A percentile compares a stretch with the other conserved stretches of the same genome.
phyloP scores from a whole-genome alignment of 2,797 vertebrate species.

The Rallus crepitans region DNA sequence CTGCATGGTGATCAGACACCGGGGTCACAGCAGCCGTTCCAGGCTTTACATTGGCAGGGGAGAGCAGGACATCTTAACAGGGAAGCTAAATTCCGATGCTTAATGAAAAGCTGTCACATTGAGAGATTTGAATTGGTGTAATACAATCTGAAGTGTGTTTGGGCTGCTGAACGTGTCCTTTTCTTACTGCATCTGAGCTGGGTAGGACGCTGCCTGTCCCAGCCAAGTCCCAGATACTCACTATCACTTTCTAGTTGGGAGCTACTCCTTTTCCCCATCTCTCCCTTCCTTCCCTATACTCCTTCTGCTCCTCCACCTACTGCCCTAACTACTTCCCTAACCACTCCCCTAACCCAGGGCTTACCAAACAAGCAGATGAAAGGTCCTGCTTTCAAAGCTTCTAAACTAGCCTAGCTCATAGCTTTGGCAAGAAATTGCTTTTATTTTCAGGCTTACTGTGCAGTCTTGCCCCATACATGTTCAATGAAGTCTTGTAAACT shows the following conservation, averaged over 20 bases:
- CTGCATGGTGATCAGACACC: not conserved
- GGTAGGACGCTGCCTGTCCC: not conserved
- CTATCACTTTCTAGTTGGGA: not conserved
- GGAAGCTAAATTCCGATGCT: not conserved
- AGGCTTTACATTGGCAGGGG: not conserved
- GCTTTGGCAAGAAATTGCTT: not conserved
- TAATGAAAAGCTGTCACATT: not conserved
- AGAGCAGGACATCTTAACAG: not conserved
- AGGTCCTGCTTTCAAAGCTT: not conserved
- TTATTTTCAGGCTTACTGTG: not conserved
- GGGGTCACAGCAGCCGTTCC: not conserved
- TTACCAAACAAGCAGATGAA: not conserved
- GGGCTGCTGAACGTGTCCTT: accelerated
- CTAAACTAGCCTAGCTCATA: not conserved
- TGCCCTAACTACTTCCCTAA: not conserved
- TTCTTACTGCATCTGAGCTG: not conserved
- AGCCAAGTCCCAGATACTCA: not conserved
- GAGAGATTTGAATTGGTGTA: not conserved
- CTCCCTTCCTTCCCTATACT: not conserved
- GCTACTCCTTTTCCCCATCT: not conserved
- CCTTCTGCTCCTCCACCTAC: not conserved
- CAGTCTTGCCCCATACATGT: not conserved
- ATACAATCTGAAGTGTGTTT: not conserved
- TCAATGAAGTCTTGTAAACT: not conserved
- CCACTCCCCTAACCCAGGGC: not conserved